Base-by-base conservation (phyloP, 2,888 invertebrate genomes). In the Cheilosia grossa region DNA sequence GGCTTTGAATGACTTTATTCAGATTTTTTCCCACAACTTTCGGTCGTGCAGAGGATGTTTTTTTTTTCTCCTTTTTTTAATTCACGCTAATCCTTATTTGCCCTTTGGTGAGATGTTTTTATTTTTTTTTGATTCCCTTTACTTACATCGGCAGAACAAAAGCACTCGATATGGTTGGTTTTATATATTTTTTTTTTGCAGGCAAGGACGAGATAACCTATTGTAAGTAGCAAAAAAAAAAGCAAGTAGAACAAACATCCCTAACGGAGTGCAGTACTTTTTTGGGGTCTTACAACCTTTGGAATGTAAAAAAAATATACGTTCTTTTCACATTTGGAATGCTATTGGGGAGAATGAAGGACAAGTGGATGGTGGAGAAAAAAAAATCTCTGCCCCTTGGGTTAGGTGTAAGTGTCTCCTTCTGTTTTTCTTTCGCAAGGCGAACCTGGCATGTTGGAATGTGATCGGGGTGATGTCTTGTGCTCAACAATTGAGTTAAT, bases 401-500 rank as follows among this genome's bases (percentile, higher is more conserved):
- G 30, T 73, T 67, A 53, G 58, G 51, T 44, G 51, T 69, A 63
- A 73, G 63, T 63, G 73, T 69, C 40, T 47, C 58, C 56, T 54
- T 79, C 58, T 74, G 58, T 49, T 83, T 53, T 79, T 69, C 33
- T 73, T 79, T 56, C 27, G 10, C 42, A 67, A 67, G 53, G 56
- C 61, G 5, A 47, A 21, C 40, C n/a, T 24, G 24, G 24, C 24
- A 49, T 59, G 37, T 51, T 27, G 53, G 79, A 74, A 80, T 83
- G 56, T 49, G 74, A 69, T 70, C 59, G 49, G 74, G 58, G 47
- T 53, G 56, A 63, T 58, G 67, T 72, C 53, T 61, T 67, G n/a
- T 47, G 30, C 27, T 82, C 81, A 81, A 87, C 82, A 87, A 87
- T 87, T 87, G 87, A 87, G 85, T 87, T 87, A 87, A 87, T 87